Conservation (phyloP, 2,113 vertebrate genomes). For the Heterotis niloticus region DNA sequence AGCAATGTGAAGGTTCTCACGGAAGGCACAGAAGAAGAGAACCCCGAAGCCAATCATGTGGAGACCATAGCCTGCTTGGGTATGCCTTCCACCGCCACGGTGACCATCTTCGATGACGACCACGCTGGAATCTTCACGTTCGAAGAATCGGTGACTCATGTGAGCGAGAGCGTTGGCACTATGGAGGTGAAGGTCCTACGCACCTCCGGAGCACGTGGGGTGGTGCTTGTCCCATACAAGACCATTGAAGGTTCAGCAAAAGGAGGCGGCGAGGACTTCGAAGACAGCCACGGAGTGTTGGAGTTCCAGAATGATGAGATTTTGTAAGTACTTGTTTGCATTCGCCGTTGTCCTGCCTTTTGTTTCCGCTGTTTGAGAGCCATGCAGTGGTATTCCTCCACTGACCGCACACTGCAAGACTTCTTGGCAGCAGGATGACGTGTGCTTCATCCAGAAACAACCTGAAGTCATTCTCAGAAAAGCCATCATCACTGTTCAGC, state of each 20-base stretch:
- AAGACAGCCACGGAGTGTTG: conserved; percentile 85
- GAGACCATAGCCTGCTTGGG: conserved; percentile 77
- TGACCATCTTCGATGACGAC: conserved; percentile 97
- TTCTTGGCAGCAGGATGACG: neutral
- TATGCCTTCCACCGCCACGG: conserved; percentile 78
- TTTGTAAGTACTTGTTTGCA: conserved; percentile 77
- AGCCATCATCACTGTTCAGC: neutral
- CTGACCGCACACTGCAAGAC: conserved; percentile 22
- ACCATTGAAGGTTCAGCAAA: conserved; percentile 88
- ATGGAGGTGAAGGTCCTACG: conserved; percentile 98
- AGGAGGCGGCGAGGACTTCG: conserved; percentile 92
- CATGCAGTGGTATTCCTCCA: conserved; percentile 2
- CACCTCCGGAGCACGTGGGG: conserved; percentile 90
- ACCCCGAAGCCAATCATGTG: conserved; percentile 68
- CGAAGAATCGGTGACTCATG: conserved; percentile 83
- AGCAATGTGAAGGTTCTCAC: conserved; percentile 77
- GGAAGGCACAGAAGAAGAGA: conserved; percentile 67
- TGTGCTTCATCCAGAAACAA: conserved; percentile 2
- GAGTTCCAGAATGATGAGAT: conserved; percentile 99
- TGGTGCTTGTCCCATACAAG: conserved; percentile 92
- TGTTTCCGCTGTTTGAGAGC: neutral
- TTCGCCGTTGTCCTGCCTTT: neutral
- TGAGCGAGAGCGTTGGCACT: conserved; percentile 91
- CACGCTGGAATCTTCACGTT: conserved; percentile 98
- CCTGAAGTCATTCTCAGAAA: neutral